Conservation (phyloP, 2,113 vertebrate genomes). For the Nothocercus julius region DNA sequence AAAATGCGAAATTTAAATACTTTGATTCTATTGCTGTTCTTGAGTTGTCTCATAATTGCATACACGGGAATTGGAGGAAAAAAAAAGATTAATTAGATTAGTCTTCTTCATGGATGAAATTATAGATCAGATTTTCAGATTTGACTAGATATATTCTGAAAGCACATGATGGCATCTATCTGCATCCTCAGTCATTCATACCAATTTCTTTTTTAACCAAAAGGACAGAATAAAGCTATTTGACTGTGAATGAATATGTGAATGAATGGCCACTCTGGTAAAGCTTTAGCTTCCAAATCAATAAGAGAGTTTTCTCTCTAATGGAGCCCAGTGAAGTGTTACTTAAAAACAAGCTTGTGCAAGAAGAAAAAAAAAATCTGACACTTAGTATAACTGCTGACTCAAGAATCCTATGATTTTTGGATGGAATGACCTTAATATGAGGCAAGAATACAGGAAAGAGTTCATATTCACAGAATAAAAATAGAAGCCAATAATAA, state of each 20-base stretch:
- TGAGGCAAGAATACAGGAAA: not conserved
- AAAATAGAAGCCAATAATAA: not conserved
- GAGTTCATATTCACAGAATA: not conserved
- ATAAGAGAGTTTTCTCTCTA: not conserved
- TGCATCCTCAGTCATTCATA: not conserved
- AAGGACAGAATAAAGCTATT: not conserved
- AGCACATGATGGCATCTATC: not conserved
- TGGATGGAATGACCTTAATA: not conserved
- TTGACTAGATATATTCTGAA: not conserved
- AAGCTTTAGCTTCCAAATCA: not conserved
- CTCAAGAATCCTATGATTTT: not conserved
- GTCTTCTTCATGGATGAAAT: not conserved
- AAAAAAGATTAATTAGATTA: not conserved
- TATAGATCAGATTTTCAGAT: not conserved
- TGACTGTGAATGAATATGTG: not conserved
- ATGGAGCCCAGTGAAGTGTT: not conserved
- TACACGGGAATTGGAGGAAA: not conserved
- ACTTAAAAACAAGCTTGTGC: not conserved
- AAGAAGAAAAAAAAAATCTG: not conserved
- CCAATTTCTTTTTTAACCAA: not conserved
- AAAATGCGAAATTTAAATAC: not conserved
- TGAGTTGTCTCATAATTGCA: not conserved
- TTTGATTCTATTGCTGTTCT: not conserved
- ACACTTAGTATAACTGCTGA: not conserved
- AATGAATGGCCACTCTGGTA: not conserved